Evolutionary conservation across 2,888 invertebrate genomes (phyloP), one percentile per base, ranked within the genome.

Genomic region (Drosophila paranaensis): DNA sequence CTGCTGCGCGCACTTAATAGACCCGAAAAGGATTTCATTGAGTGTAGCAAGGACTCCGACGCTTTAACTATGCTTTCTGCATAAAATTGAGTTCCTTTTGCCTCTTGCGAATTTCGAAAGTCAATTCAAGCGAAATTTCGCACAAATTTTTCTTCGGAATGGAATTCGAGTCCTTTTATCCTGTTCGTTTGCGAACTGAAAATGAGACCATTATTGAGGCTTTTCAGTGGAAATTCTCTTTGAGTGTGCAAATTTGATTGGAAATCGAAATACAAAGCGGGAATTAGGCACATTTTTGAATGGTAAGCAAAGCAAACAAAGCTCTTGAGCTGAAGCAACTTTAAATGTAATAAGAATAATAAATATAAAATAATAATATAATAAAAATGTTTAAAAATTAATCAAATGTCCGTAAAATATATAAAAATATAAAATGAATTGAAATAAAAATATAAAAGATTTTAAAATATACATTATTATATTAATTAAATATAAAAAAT

Each of bases 1-100:
- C 40, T 27, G 30, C n/a, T 40, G 39, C n/a, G 35, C 48, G 6
- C 65, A 50, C 30, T 50, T 43, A 27, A 20, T 39, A 27, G 30
- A 27, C 37, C 27, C 37, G 13, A 37, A 37, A n/a, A 37, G 35
- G 33, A 14, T 37, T 37, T 10, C 1, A 20, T 20, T 20, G 6
- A 25, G 9, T 20, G 33, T 16, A 42, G 13, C 13, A 37, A 57
- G 10, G 8, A 14, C 13, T 20, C 20, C 2, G 20, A 20, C 1
- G 8, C 8, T 37, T 37, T 35, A 13, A 43, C 35, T 35, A 56
- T 20, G n/a, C 11, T 35, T n/a, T 14, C 43, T 37, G 25, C 25
- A 3, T 20, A 33, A 16, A 35, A 37, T 25, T 37, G 33, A 50
- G 8, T 20, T 20, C 20, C 20, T 20, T 20, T 20, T 20, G 20